Percentiles rank a stretch among this genome's conserved stretches.
These are phyloP conservation scores for Heliconius erato DNA, from an alignment of 2,888 invertebrate genomes.

Conservation along the genomic window DNA sequence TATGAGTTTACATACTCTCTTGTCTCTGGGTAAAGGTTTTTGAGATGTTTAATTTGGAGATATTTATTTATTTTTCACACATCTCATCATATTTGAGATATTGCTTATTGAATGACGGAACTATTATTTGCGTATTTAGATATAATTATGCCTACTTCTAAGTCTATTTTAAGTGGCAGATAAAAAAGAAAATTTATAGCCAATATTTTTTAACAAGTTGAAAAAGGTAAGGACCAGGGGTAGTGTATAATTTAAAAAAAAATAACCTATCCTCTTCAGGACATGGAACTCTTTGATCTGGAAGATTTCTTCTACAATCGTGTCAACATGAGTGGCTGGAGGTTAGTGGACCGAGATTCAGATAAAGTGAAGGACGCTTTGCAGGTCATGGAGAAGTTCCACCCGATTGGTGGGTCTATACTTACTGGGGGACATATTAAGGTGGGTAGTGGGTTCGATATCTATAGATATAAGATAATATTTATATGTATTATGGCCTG, in stretches of 20 bases:
- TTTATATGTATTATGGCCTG: no score
- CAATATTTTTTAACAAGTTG: neutral
- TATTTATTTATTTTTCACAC: no score
- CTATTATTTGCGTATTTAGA: neutral
- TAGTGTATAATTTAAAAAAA: neutral
- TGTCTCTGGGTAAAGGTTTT: no score
- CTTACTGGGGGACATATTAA: conserved; percentile 87
- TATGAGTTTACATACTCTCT: no score
- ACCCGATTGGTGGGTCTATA: conserved; percentile 92
- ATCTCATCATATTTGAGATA: neutral
- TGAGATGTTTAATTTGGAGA: no score
- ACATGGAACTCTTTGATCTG: conserved; percentile 94
- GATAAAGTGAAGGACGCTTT: conserved; percentile 90
- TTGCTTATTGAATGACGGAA: neutral
- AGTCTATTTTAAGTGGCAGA: neutral
- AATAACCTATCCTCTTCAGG: conserved; percentile 81
- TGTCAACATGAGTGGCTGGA: conserved; percentile 97
- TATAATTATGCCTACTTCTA: neutral
- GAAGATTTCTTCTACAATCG: conserved; percentile 97
- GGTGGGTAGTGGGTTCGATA: conserved; percentile 56
- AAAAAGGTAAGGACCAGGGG: neutral
- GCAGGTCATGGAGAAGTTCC: conserved; percentile 95
- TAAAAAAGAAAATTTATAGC: neutral
- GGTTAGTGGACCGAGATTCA: conserved; percentile 93
- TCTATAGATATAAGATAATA: neutral